These are phyloP conservation scores for Temnothorax longispinosus DNA, from an alignment of 1,140 invertebrate species.

Conservation along the genomic window DNA sequence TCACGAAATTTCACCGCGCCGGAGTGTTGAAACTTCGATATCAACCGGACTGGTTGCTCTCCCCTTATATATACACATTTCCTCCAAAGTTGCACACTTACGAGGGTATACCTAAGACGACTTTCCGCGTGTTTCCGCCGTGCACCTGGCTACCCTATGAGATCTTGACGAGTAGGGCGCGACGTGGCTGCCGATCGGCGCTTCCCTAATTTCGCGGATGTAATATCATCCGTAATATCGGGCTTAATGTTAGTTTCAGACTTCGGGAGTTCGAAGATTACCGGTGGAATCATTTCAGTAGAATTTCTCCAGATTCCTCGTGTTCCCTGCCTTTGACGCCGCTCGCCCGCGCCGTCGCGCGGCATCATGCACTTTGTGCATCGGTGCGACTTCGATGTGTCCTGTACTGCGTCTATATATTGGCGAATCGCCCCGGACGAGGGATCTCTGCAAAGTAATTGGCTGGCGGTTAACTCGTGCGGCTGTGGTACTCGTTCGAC, in stretches of 20 bases:
- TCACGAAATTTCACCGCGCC: constrained; percentile 25
- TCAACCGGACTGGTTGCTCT: constrained; percentile 26
- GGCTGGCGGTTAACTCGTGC: constrained; percentile 53
- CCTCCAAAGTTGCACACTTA: constrained; percentile 31
- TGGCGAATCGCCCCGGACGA: neutral
- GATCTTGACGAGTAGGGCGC: constrained; percentile 37
- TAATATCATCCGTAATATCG: constrained; percentile 65
- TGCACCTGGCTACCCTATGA: constrained; percentile 51
- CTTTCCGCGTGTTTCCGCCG: constrained; percentile 32
- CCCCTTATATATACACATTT: constrained; percentile 6
- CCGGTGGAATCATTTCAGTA: constrained; percentile 52
- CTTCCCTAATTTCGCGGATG: constrained; percentile 55
- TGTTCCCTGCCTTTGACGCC: constrained; percentile 48
- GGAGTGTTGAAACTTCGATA: constrained; percentile 42
- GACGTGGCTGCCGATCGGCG: constrained; percentile 39
- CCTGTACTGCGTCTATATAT: constrained; percentile 1
- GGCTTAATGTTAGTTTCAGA: constrained; percentile 56
- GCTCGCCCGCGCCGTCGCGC: neutral
- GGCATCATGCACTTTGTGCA: constrained; percentile 29
- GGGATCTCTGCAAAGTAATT: constrained; percentile 62
- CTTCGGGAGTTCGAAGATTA: constrained; percentile 55
- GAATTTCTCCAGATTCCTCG: constrained; percentile 34
- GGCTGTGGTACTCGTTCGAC: constrained; percentile 37
- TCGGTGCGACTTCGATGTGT: constrained; percentile 25
- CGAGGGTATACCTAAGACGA: constrained; percentile 9